Evolutionary conservation across 2,888 invertebrate species (phyloP).

Genomic region (Drosophila peninsularis): DNA sequence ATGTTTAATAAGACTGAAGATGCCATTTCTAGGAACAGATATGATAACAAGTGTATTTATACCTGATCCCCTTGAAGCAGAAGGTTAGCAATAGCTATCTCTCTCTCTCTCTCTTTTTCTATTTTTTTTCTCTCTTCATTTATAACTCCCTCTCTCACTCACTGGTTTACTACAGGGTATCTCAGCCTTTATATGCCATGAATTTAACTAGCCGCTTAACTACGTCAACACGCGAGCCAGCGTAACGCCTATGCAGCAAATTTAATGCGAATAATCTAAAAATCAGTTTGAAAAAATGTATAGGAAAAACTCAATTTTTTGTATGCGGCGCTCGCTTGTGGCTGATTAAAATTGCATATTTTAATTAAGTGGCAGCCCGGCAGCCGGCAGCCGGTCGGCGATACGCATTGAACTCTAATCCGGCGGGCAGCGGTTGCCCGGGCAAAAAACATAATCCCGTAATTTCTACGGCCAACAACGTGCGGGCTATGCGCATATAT

Average conservation of each 20-base stretch:
- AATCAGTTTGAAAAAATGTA: slow-evolving; percentile 1
- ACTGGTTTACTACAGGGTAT: slow-evolving; percentile 22
- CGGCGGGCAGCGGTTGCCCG: slow-evolving; percentile 20
- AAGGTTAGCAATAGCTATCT: too few relatives aligned
- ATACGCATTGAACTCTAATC: slow-evolving; percentile 71
- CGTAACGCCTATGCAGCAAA: slow-evolving; percentile 58
- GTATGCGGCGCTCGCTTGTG: slow-evolving; percentile 12
- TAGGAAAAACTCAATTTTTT: slow-evolving; percentile 33
- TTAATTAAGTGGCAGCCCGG: slow-evolving; percentile 65
- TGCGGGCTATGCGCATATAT: slow-evolving; percentile 21
- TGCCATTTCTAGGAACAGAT: too few relatives aligned
- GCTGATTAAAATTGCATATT: slow-evolving; percentile 71
- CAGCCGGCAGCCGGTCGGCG: slow-evolving; percentile 15
- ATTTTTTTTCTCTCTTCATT: background rate
- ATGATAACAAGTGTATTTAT: too few relatives aligned
- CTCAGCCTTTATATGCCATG: slow-evolving; percentile 23
- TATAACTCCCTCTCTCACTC: background rate
- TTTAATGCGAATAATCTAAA: slow-evolving; percentile 45
- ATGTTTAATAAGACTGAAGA: too few relatives aligned
- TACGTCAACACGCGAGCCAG: slow-evolving; percentile 50
- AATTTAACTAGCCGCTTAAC: slow-evolving; percentile 66
- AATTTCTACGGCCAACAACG: slow-evolving; percentile 78
- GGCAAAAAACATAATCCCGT: slow-evolving; percentile 78
- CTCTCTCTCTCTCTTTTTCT: too few relatives aligned
- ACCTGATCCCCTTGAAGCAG: too few relatives aligned